phyloP scores from a whole-genome alignment of 2,888 invertebrate species.

The Cryptosula pallasiana region DNA sequence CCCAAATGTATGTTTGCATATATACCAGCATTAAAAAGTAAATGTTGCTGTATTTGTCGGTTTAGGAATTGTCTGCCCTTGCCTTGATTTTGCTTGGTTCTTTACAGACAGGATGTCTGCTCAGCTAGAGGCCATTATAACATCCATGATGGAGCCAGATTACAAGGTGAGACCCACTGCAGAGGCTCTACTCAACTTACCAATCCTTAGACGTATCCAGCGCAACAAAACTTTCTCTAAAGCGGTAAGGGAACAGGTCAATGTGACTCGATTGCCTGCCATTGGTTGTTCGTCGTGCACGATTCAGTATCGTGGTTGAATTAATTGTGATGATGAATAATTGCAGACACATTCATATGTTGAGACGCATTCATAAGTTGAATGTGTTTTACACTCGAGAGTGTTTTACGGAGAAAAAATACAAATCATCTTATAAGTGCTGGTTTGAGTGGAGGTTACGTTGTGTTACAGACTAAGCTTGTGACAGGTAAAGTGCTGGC shows the following conservation, averaged over 20 bases:
- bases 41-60: background rate
- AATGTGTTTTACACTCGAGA: too few relatives aligned
- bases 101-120: constrained; percentile 52
- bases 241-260: background rate
- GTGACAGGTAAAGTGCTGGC: background rate
- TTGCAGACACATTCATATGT: too few relatives aligned
- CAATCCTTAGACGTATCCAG: constrained; percentile 43
- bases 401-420: too few relatives aligned
- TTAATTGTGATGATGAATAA: too few relatives aligned
- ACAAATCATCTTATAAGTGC: too few relatives aligned
- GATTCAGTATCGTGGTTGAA: too few relatives aligned
- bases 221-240: background rate
- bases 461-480: background rate
- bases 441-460: too few relatives aligned
- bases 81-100: background rate
- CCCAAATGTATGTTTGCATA: too few relatives aligned
- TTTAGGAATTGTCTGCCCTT: background rate
- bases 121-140: constrained; percentile 58
- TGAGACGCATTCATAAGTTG: too few relatives aligned
- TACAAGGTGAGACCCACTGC: constrained; percentile 58
- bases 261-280: too few relatives aligned
- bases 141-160: constrained; percentile 60
- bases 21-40: too few relatives aligned
- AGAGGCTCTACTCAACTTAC: constrained; percentile 56
- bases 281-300: too few relatives aligned